Base-by-base conservation (phyloP, 2,888 invertebrate genomes). In the Caenorhabditis macrosperma region DNA sequence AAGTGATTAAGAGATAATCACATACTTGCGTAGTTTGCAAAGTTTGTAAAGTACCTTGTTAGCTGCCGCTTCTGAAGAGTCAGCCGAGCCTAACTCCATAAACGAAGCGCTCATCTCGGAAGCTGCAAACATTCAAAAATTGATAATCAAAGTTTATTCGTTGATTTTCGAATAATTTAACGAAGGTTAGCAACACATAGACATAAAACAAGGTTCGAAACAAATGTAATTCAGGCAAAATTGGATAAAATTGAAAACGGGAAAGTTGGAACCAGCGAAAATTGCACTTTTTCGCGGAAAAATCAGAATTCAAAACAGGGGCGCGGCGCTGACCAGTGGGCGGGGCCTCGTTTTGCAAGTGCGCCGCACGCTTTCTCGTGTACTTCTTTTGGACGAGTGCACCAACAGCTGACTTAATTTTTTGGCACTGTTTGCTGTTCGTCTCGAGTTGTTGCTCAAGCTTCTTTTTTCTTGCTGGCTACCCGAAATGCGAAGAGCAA, bases 41-140 rank as follows among this genome's bases (percentile, higher is more conserved):
- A n/a, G n/a, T 20, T 17, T 17, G 46, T 6, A 9, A 7, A 52
- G 26, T 7, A 64, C 72, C 48, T 82, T 78, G 24, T 72, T 68
- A 48, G 82, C 80, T 24, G 84, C 84, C 22, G 82, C 55, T 54
- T 84, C 84, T n/a, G 69, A 52, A 9, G 82, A 82, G 46, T 84
- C 84, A 30, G 64, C 66, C 46, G 81, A 67, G 50, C 71, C 66
- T 12, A 67, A 54, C 68, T 80, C 80, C 52, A 80, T 50, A 41
- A 80, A 80, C 38, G 80, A 80, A 41, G 71, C 54, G 57, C 80
- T 80, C 80, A 80, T 76, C 48, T 52, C 33, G 41, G 54, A 24
- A 12, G 38, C 44, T 54, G 61, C 26, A 52, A 69, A 48, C 3
- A 17, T 50, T 10, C 50, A 15, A 44, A 22, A 6, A 6, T 17